phyloP scores from a whole-genome alignment of 2,797 vertebrate genomes.

The Mormyrus hasselquistii region DNA sequence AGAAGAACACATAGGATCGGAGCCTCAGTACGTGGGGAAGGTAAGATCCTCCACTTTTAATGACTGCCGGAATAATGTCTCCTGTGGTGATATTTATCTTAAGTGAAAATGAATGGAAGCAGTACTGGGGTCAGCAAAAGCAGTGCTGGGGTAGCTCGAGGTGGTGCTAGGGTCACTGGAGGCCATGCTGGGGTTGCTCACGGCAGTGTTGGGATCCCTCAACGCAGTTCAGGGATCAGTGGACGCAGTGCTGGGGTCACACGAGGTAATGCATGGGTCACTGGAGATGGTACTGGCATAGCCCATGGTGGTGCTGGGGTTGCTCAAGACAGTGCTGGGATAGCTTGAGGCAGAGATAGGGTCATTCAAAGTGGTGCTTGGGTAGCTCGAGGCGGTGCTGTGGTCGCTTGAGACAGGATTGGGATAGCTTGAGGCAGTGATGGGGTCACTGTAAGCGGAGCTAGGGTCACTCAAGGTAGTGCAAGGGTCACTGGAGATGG shows the following conservation, averaged over 20 bases:
- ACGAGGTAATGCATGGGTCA: not conserved
- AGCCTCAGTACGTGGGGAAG: conserved; percentile 87
- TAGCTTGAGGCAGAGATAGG: not conserved
- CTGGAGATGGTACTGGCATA: not conserved
- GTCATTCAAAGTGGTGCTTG: not conserved
- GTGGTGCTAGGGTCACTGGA: not conserved
- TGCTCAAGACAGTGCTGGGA: not conserved
- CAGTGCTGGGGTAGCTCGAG: not conserved
- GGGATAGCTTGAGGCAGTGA: not conserved
- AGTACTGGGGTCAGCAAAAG: not conserved
- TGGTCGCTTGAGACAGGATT: not conserved
- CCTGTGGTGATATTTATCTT: not conserved
- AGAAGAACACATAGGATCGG: conserved; percentile 89
- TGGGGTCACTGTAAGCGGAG: not conserved
- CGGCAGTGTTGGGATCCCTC: not conserved
- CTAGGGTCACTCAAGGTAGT: not conserved
- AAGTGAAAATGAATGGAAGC: not conserved
- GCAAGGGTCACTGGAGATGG: not conserved
- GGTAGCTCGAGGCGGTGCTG: not conserved
- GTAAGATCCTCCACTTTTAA: conserved; percentile 51
- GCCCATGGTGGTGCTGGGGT: not conserved
- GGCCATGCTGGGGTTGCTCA: not conserved
- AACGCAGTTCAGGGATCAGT: not conserved
- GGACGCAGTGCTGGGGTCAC: not conserved
- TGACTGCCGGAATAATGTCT: not conserved